Evolutionary conservation across 37 sponge, comb jelly and placozoan genomes (phyloP), one percentile per base, ranked within the genome.

Genomic region (Chondrilla cf. caribensis): DNA sequence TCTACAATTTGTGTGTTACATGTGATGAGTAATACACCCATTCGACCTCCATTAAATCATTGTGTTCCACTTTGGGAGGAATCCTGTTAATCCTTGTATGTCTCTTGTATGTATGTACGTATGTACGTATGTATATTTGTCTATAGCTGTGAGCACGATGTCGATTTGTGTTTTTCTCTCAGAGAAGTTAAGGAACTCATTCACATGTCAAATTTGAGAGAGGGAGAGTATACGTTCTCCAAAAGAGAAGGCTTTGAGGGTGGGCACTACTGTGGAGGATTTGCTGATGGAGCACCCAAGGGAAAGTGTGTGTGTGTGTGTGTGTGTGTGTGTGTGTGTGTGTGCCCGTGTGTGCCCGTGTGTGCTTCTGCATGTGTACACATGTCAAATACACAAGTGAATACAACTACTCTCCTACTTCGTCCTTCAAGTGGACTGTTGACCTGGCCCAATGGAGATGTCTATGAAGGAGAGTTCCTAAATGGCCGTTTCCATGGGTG

Each of bases 401-500:
- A 11, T 47, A 47, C 51, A 14, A 14, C 11, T 47, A 14, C 51
- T 47, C 51, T 47, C 51, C 11, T 11, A 14, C 51, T 47, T 11
- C 51, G 6, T 11, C 51, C 51, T 9, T 22, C 4, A 6, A 70
- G 71, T 18, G 71, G 71, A 9, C 7, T 37, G 14, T 7, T 70
- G 39, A 70, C 19, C 2, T 70, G 71, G 71, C 37, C 71, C 28
- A 70, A 70, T 37, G 71, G 71, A 31, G 71, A 70, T 29, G 19
- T 37, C 5, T 70, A 70, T 29, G 71, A 70, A 8, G 71, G 71
- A 32, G 39, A 70, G 71, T 70, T 70, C 39, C 35, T 18, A 38
- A 70, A 70, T 70, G 71, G 71, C 22, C 38, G 21, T 7, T 70
- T 70, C 35, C 71, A 70, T 36, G 70, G 70, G 82, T 40, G 17